Evolutionary conservation across 2,797 vertebrate genomes (phyloP).

Genomic region (Sandelia bainsii): DNA sequence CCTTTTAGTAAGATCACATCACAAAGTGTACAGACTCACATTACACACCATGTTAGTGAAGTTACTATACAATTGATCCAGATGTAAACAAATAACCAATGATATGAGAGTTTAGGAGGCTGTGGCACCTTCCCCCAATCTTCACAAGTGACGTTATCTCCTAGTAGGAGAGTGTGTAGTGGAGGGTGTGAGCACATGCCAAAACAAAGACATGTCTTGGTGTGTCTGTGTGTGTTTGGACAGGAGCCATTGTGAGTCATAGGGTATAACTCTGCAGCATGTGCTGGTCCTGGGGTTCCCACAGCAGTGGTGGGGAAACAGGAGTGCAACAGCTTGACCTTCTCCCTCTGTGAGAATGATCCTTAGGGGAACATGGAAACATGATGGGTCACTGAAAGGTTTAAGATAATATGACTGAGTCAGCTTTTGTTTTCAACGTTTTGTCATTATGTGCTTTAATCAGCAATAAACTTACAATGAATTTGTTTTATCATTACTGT

Average conservation of each 20-base stretch:
- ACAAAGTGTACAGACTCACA: conserved; percentile 14
- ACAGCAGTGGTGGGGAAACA: conserved; percentile 55
- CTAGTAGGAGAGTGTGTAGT: conserved; percentile 54
- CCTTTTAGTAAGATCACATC: conserved; percentile 58
- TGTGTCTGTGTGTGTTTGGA: conserved; percentile 59
- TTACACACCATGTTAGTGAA: neutral
- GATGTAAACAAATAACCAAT: conserved; percentile 49
- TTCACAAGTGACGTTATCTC: conserved; percentile 56
- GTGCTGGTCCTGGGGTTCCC: conserved; percentile 66
- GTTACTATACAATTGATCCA: conserved; percentile 15
- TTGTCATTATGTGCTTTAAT: conserved; percentile 24
- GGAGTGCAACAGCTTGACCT: conserved; percentile 62
- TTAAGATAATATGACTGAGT: conserved; percentile 45
- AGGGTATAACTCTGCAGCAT: conserved; percentile 58
- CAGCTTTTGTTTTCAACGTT: no score
- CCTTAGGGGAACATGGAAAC: conserved; percentile 45
- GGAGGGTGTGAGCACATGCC: conserved; percentile 68
- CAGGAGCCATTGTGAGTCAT: conserved; percentile 57
- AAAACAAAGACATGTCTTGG: conserved; percentile 76
- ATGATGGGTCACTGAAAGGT: conserved; percentile 32
- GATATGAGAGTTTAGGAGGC: conserved; percentile 32
- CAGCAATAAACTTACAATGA: neutral
- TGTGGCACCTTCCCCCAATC: conserved; percentile 40
- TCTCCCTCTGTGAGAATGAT: conserved; percentile 56
- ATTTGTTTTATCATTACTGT: neutral